Evolutionary conservation across 2,888 invertebrate species (phyloP).

Genomic region (Dromius quadrimaculatus): DNA sequence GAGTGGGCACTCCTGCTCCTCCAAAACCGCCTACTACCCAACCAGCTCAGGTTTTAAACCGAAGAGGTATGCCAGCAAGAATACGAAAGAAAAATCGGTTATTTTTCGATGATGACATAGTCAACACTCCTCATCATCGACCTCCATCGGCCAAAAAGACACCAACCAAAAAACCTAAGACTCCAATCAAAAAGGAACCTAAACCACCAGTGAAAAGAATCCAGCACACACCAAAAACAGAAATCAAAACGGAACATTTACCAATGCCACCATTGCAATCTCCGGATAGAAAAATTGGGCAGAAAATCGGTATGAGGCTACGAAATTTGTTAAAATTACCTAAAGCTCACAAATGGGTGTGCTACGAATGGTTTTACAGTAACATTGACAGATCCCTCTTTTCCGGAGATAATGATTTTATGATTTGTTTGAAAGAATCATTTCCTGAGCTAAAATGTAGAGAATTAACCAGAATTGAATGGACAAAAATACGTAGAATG

Average conservation of each 20-base stretch:
- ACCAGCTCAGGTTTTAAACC: constrained; percentile 85
- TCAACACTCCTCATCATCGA: constrained; percentile 82
- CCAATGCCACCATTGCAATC: constrained; percentile 69
- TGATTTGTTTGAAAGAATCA: constrained; percentile 90
- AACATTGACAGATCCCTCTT: constrained; percentile 96
- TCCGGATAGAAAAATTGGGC: constrained; percentile 87
- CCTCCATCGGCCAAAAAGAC: constrained; percentile 79
- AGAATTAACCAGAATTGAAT: constrained; percentile 88
- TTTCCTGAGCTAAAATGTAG: constrained; percentile 92
- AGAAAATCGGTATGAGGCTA: constrained; percentile 88
- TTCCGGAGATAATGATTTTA: constrained; percentile 96
- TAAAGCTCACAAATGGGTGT: constrained; percentile 99
- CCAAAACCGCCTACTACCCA: constrained; percentile 76
- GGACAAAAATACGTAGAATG: constrained; percentile 94
- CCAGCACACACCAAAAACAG: constrained; percentile 59
- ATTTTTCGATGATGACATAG: constrained; percentile 90
- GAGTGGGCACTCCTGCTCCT: constrained; percentile 83
- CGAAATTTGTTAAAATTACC: constrained; percentile 95
- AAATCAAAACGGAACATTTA: constrained; percentile 60
- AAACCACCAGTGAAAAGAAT: constrained; percentile 63
- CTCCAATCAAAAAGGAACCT: constrained; percentile 57
- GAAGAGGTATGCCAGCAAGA: constrained; percentile 90
- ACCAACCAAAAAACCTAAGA: constrained; percentile 66
- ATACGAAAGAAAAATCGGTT: constrained; percentile 90
- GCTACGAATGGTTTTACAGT: constrained; percentile 99